A percentile compares a stretch with the other conserved stretches of the same genome.
Conservation (phyloP, 1,140 invertebrate species). For the Orchesella cincta region DNA sequence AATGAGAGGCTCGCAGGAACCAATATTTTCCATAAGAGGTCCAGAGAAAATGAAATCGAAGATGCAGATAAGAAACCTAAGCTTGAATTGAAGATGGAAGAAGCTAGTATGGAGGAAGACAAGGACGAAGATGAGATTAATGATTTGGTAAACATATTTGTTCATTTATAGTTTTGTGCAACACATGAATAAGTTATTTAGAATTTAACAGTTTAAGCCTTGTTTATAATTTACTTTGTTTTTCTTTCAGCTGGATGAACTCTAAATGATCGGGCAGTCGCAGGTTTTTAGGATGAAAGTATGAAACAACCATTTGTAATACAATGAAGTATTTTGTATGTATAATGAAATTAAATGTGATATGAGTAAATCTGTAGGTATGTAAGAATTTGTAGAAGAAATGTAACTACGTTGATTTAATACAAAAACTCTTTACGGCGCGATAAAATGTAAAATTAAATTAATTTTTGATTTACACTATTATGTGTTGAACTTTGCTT, state of each 20-base stretch:
- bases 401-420: no score
- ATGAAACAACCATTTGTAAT: no score
- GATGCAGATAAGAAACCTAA: slow-evolving; percentile 20
- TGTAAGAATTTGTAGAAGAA: no score
- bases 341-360: no score
- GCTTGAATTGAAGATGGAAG: neutral
- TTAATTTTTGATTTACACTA: neutral
- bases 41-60: neutral
- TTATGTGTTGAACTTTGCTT: neutral
- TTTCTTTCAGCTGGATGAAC: slow-evolving; percentile 41
- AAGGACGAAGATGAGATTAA: neutral
- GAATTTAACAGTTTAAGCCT: no score
- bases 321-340: no score
- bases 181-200: slow-evolving; percentile 15
- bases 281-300: no score
- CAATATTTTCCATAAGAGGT: slow-evolving; percentile 44
- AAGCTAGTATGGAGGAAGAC: neutral
- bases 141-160: slow-evolving; percentile 33
- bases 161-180: neutral
- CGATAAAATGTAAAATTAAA: no score
- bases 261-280: neutral
- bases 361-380: no score
- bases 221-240: neutral
- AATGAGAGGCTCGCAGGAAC: slow-evolving; percentile 39
- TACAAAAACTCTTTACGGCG: no score